Conservation (phyloP, 2,797 vertebrate genomes). For the Brotula barbata region DNA sequence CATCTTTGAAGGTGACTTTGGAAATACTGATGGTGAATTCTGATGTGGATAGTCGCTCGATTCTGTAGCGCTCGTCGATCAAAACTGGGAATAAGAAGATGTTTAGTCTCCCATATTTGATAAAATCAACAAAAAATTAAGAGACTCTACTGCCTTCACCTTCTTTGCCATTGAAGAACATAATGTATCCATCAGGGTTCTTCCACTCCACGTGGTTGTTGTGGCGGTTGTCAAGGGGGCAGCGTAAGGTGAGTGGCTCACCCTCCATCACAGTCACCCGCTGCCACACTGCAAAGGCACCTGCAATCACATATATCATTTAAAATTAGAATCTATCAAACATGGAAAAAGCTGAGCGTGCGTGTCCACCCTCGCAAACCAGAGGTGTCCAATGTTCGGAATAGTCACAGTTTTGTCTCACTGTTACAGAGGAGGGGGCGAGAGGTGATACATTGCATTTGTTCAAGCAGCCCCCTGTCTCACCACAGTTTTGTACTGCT, state of each 20-base stretch:
- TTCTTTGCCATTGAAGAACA: conserved; percentile 66
- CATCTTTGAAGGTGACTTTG: conserved; percentile 69
- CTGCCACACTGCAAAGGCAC: conserved; percentile 46
- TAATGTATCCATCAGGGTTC: conserved; percentile 60
- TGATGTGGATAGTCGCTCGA: conserved; percentile 50
- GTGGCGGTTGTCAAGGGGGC: conserved; percentile 37
- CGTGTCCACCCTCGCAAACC: not conserved
- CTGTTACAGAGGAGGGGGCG: conserved; percentile 26
- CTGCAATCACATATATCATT: conserved; percentile 40
- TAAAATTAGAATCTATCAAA: not conserved
- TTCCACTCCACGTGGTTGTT: conserved; percentile 66
- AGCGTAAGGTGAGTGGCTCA: conserved; percentile 62
- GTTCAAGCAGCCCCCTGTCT: conserved; percentile 23
- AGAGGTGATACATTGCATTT: not conserved
- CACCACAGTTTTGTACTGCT: conserved; percentile 17
- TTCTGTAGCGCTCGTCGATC: conserved; percentile 59
- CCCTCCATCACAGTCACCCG: conserved; percentile 67
- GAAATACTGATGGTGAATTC: conserved; percentile 68
- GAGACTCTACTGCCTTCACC: conserved; percentile 47
- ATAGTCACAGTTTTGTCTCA: conserved; percentile 28
- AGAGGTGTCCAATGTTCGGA: conserved; percentile 4
- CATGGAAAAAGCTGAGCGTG: not conserved
- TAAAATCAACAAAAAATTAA: not conserved
- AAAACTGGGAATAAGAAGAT: conserved; percentile 49
- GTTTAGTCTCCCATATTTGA: not conserved